Base-by-base conservation (phyloP, 2,888 invertebrate genomes). In the Andricus curvator region DNA sequence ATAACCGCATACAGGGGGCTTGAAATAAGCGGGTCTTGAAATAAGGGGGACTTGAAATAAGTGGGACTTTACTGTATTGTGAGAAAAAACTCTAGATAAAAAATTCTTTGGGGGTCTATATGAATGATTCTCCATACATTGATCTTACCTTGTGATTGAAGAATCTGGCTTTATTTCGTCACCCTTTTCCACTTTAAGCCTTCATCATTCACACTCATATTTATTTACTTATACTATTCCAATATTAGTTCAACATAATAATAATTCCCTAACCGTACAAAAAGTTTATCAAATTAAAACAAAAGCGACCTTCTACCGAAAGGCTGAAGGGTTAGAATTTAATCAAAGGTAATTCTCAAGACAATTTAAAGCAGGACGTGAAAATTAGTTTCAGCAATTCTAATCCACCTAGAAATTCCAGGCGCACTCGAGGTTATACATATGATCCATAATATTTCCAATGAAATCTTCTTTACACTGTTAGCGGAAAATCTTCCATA, bases 321-420 rank as follows among this genome's bases (percentile, higher is more conserved):
- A n/a, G n/a, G n/a, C n/a, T 11, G n/a, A n/a, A 56, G 6, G 11
- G 11, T 13, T n/a, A n/a, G 9, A 56, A 56, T 56, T 56, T 56
- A 56, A 56, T 56, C 56, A 56, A n/a, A 11, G n/a, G n/a, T 9
- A 56, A 56, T 56, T n/a, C n/a, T 56, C n/a, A 56, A 56, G 9
- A n/a, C n/a, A 56, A 56, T 56, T 56, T 9, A 56, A n/a, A 11
- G 56, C 4, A 56, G n/a, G n/a, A 17, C 20, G 56, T 11, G 11
- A 11, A n/a, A 56, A 56, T 56, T 56, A 56, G n/a, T 56, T 56
- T 56, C n/a, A n/a, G n/a, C n/a, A 56, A 56, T 56, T 56, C 56
- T 56, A 56, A 56, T 56, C 3, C 11, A n/a, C n/a, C 11, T 9
- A 3, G 56, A 11, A 56, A 56, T 56, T 56, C 56, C 56, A 56